A percentile compares a stretch with the other conserved stretches of the same genome.
These are phyloP conservation scores for Periophthalmus modestus DNA, from an alignment of 2,113 vertebrate genomes.

Conservation along the genomic window DNA sequence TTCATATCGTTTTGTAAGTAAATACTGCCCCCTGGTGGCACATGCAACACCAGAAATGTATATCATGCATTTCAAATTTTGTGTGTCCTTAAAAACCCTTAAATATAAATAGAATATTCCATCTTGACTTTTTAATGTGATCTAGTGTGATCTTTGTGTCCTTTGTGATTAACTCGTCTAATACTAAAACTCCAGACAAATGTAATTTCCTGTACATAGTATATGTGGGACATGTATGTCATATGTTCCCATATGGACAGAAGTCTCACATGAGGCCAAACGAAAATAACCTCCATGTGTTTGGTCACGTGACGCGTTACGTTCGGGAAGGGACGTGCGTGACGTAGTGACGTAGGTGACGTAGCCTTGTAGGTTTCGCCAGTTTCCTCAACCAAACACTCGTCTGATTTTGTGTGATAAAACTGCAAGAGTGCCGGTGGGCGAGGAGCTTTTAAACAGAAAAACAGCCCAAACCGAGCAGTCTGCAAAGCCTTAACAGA, in stretches of 20 bases:
- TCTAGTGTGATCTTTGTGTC: not conserved
- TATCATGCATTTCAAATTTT: too few relatives aligned
- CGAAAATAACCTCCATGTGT: slow-evolving; percentile 68
- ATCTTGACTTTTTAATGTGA: not conserved
- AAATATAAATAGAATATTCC: not conserved
- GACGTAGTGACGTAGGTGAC: slow-evolving; percentile 65
- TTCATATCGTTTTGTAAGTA: slow-evolving; percentile 10
- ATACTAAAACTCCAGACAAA: not conserved
- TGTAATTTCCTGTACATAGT: not conserved
- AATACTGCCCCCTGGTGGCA: slow-evolving; percentile 48
- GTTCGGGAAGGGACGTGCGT: slow-evolving; percentile 44
- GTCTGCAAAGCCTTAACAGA: not conserved
- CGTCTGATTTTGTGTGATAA: slow-evolving; percentile 57
- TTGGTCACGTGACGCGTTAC: slow-evolving; percentile 72
- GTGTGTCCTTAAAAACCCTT: not conserved
- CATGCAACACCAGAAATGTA: not conserved
- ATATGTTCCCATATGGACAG: not conserved
- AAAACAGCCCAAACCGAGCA: not conserved
- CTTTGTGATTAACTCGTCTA: not conserved
- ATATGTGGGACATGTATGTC: not conserved
- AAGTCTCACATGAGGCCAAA: slow-evolving; percentile 9
- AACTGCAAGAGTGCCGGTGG: slow-evolving; percentile 52
- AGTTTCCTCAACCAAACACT: slow-evolving; percentile 70
- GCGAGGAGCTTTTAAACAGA: slow-evolving; percentile 19
- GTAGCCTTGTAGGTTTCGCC: slow-evolving; percentile 57